Conservation (phyloP, 2,888 invertebrate genomes). For the Dynastes tityus region DNA sequence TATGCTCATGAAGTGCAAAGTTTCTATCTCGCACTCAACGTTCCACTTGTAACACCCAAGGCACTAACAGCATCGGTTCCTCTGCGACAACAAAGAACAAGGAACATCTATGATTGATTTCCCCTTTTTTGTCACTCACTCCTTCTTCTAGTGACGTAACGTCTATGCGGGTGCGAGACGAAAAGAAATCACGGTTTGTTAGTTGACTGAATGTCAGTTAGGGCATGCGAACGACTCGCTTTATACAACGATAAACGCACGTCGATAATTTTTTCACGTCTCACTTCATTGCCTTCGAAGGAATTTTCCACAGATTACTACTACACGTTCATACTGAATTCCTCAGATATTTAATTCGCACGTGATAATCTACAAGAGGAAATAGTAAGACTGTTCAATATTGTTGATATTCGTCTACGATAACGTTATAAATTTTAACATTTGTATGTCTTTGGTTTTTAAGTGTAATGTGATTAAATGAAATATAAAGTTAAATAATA, state of each 20-base stretch:
- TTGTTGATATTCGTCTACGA: too few species aligned
- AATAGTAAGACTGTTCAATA: too few species aligned
- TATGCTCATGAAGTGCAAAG: not conserved
- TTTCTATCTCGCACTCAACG: conserved; percentile 14
- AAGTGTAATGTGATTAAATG: too few species aligned
- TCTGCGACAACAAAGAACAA: conserved; percentile 29
- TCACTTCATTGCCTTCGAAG: conserved; percentile 9
- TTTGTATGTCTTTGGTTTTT: too few species aligned
- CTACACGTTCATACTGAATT: not conserved
- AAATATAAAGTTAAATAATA: too few species aligned
- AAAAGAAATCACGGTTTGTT: conserved; percentile 35
- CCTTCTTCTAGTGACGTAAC: conserved; percentile 20
- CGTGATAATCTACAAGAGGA: not conserved
- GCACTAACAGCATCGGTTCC: conserved; percentile 41
- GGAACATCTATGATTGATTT: conserved; percentile 46
- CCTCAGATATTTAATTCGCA: not conserved
- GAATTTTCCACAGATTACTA: conserved; percentile 14
- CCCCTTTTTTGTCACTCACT: conserved; percentile 35
- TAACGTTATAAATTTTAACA: too few species aligned
- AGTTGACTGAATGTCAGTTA: conserved; percentile 31
- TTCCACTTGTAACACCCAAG: conserved; percentile 23
- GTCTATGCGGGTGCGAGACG: conserved; percentile 9
- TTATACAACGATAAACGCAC: conserved; percentile 1
- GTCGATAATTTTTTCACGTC: conserved; percentile 31
- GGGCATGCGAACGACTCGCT: conserved; percentile 1